Conservation (phyloP, 2,797 vertebrate genomes). For the Chrysolophus pictus region DNA sequence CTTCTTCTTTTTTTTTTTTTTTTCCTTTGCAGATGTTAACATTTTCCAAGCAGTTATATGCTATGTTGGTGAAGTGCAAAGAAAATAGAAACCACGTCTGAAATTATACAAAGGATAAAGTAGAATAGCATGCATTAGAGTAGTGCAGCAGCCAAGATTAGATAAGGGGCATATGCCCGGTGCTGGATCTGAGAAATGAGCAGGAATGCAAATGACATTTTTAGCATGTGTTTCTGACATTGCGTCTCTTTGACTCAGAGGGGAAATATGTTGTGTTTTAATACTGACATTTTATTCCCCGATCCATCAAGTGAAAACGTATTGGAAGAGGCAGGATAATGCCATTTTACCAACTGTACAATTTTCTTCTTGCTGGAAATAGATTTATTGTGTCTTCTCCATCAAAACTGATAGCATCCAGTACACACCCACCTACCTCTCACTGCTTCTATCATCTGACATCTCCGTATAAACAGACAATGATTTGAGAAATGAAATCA, state of each 20-base stretch:
- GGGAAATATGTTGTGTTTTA: conserved; percentile 10
- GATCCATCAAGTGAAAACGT: conserved; percentile 41
- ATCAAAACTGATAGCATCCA: conserved; percentile 32
- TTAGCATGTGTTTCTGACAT: conserved; percentile 53
- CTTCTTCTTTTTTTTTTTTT: not conserved
- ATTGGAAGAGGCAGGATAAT: conserved; percentile 65
- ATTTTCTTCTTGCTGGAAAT: conserved; percentile 30
- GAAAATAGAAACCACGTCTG: conserved; percentile 63
- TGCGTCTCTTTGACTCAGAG: conserved; percentile 29
- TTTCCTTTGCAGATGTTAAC: conserved; percentile 43
- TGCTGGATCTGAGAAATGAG: conserved; percentile 48
- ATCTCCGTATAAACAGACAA: conserved; percentile 25
- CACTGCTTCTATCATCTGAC: not conserved
- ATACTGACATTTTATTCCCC: conserved; percentile 2
- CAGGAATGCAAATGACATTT: conserved; percentile 37
- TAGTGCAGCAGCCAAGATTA: conserved; percentile 23
- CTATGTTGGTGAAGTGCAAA: conserved; percentile 61
- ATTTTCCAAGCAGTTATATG: conserved; percentile 60
- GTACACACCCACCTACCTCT: conserved; percentile 7
- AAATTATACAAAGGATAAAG: conserved; percentile 27
- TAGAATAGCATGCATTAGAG: not conserved
- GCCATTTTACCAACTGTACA: conserved; percentile 8
- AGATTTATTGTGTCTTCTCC: conserved; percentile 2
- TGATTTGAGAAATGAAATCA: conserved; percentile 31
- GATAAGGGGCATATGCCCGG: conserved; percentile 27